Conservation (phyloP, 2,888 invertebrate genomes). For the Petrophora chlorosata region DNA sequence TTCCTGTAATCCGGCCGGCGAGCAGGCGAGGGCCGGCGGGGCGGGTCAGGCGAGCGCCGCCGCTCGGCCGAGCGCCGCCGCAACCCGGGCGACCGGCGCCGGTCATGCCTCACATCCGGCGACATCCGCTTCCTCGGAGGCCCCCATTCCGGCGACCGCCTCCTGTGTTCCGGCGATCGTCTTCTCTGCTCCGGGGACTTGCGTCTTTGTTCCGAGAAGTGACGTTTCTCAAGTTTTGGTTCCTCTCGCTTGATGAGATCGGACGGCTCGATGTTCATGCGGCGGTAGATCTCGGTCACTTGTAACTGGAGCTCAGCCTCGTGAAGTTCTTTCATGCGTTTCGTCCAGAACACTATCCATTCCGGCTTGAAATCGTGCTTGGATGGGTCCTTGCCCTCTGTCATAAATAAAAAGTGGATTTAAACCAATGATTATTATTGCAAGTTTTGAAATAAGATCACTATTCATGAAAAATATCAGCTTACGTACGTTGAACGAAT, state of each 20-base stretch:
- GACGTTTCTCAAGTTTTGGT: conserved; percentile 8
- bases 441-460: too few relatives aligned
- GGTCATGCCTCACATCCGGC: conserved; percentile 3
- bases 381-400: conserved; percentile 88
- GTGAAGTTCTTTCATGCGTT: conserved; percentile 91
- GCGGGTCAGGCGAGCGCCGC: conserved; percentile 9
- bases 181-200: conserved; percentile 19
- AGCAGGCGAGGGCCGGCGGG: background rate
- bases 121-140: conserved; percentile 5
- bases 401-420: conserved; percentile 9
- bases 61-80: background rate
- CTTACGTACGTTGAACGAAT: too few relatives aligned
- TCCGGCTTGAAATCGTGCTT: conserved; percentile 94
- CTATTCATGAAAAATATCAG: too few relatives aligned
- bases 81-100: conserved; percentile 3
- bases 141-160: conserved; percentile 24
- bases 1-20: conserved; percentile 8
- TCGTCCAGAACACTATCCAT: conserved; percentile 94
- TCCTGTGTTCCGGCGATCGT: conserved; percentile 34
- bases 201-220: conserved; percentile 15
- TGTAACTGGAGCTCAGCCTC: conserved; percentile 86
- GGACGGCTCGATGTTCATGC: conserved; percentile 74
- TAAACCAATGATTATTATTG: background rate
- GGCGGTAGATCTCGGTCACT: conserved; percentile 88
- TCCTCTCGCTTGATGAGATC: conserved; percentile 39